These are phyloP conservation scores for Botia almorhae DNA, from an alignment of 2,797 vertebrate species.

Conservation along the genomic window DNA sequence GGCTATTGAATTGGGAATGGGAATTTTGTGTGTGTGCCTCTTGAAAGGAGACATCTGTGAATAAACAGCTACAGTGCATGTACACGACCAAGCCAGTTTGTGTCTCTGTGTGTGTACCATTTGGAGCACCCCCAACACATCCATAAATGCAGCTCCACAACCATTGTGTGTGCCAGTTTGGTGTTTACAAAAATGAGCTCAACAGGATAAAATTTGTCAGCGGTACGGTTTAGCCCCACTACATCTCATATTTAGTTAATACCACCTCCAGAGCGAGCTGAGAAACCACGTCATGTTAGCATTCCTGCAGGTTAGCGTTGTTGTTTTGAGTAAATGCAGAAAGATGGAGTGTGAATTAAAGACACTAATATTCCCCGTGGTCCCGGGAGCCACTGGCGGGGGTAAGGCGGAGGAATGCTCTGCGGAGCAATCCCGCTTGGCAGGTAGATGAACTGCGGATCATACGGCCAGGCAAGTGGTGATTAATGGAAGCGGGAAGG, in stretches of 20 bases:
- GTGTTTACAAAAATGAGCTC: not conserved
- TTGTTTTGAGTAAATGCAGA: constrained; percentile 55
- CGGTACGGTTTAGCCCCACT: constrained; percentile 7
- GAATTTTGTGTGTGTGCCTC: constrained; percentile 1
- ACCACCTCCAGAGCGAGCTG: constrained; percentile 35
- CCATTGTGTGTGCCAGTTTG: not conserved
- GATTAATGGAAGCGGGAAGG: constrained; percentile 74
- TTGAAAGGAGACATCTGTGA: constrained; percentile 14
- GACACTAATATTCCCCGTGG: constrained; percentile 64
- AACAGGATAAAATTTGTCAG: constrained; percentile 12
- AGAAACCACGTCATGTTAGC: constrained; percentile 38
- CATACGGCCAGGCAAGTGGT: constrained; percentile 68
- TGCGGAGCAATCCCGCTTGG: constrained; percentile 70
- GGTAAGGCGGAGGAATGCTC: constrained; percentile 66
- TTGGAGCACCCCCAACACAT: constrained; percentile 11
- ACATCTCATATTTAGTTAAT: constrained; percentile 39
- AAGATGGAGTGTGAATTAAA: constrained; percentile 65
- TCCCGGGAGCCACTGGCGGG: constrained; percentile 49
- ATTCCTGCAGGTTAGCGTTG: constrained; percentile 52
- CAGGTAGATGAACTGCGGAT: constrained; percentile 80
- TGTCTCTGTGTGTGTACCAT: constrained; percentile 5
- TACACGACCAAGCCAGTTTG: constrained; percentile 1
- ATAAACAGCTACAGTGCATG: constrained; percentile 1
- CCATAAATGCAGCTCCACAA: not conserved
- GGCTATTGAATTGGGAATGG: constrained; percentile 55